Conservation (phyloP, 2,113 vertebrate species). For the Brienomyrus longianalis region DNA sequence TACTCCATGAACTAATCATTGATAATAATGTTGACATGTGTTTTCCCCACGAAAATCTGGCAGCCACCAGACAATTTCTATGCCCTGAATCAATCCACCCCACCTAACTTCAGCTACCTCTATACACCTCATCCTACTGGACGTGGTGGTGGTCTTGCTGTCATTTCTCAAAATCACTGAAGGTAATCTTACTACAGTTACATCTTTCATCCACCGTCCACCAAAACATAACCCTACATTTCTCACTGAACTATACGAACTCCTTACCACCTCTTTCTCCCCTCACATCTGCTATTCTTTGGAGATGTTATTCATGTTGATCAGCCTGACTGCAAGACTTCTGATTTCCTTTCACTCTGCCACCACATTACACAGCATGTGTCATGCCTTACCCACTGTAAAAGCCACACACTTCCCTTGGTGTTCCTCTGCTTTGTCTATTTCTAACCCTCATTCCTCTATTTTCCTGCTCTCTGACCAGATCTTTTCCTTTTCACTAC, state of each 20-base stretch:
- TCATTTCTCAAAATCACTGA: not conserved
- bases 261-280: not conserved
- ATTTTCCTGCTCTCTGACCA: not conserved
- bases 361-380: not conserved
- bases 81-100: not conserved
- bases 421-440: not conserved
- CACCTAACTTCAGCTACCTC: not conserved
- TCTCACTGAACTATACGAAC: not conserved
- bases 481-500: not conserved
- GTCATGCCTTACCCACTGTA: not conserved
- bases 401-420: not conserved
- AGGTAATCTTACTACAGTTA: not conserved
- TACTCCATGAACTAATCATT: not conserved
- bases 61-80: not conserved
- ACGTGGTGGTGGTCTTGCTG: not conserved
- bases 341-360: not conserved
- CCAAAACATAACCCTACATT: not conserved
- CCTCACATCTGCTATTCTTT: not conserved
- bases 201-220: not conserved
- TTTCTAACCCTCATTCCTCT: not conserved
- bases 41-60: not conserved
- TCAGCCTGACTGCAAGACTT: not conserved
- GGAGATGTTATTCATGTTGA: not conserved
- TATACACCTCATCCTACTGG: not conserved
- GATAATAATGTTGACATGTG: not conserved